Evolutionary conservation across 2,888 invertebrate genomes (phyloP), one percentile per base, ranked within the genome.

Genomic region (Amblyjoppa proteus): DNA sequence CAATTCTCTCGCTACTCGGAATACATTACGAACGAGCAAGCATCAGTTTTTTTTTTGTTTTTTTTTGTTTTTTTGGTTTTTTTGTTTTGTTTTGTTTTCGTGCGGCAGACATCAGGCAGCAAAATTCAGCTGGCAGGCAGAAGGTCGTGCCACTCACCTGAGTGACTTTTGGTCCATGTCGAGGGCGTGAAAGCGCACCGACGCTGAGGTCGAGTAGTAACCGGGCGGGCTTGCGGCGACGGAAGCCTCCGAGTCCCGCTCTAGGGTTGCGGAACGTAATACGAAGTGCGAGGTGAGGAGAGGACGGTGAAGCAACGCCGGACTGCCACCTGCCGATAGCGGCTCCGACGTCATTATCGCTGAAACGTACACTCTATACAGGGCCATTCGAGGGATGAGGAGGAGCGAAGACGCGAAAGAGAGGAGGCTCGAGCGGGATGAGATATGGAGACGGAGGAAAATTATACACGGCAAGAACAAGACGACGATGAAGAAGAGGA

Each of bases 271-370:
- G 79, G 88, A 87, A 78, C 86, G 87, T 77, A 86, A 87, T 85
- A 87, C 91, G 83, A 90, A 90, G 87, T 90, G 91, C 86, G 92
- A 89, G 84, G 90, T 91, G 88, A 92, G 88, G 88, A 92, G 89
- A 87, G 91, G 91, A 89, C 92, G 91, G 87, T 92, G 92, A 89
- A 91, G 90, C 87, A 92, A 89, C 86, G 90, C 90, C 89, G 92
- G 91, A 90, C 92, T 92, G 90, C 91, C 91, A 90, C 91, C 91
- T 89, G 91, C 90, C 88, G 92, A 91, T 87, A 92, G 91, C 90
- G 92, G 91, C 90, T 91, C 91, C 89, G 91, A 91, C 91, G 92
- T 92, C 92, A 92, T 92, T 91, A 88, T 91, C 90, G 89, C 91
- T 91, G 88, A 83, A 85, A 83, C 80, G 61, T 68, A 58, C 28